phyloP scores from a whole-genome alignment of 2,888 invertebrate species.

The Philopedon plagiatum region DNA sequence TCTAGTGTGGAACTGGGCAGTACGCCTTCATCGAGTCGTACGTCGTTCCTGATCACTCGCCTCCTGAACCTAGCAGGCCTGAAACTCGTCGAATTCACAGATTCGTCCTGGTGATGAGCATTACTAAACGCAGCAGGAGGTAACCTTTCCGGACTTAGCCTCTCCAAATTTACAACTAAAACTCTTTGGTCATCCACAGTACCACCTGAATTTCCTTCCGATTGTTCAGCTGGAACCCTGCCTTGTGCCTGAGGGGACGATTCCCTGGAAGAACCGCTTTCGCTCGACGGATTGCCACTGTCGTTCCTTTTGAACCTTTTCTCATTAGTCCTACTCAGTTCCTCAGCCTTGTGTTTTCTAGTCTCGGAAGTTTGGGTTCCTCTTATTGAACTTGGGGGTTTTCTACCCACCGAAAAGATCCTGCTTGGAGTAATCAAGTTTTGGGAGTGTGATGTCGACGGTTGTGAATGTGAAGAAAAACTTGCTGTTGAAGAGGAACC shows the following conservation, averaged over 20 bases:
- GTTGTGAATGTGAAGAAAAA: conserved; percentile 4
- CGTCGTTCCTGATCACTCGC: background rate
- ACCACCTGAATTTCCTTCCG: background rate
- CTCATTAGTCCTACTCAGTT: conserved; percentile 31
- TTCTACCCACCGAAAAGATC: conserved; percentile 57
- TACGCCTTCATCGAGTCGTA: conserved; percentile 1
- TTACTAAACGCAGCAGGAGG: conserved; percentile 5
- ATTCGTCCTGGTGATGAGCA: background rate
- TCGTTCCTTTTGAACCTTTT: conserved; percentile 50
- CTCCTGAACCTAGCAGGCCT: conserved; percentile 13
- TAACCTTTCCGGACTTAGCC: conserved; percentile 42
- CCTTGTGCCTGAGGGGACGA: conserved; percentile 11
- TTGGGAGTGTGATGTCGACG: conserved; percentile 41
- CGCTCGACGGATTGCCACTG: conserved; percentile 27
- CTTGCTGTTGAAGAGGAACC: background rate
- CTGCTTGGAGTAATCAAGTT: conserved; percentile 59
- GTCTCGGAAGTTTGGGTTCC: conserved; percentile 59
- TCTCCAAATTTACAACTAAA: conserved; percentile 42
- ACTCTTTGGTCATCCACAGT: conserved; percentile 26
- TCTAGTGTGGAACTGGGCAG: conserved; percentile 3
- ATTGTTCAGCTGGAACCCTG: background rate
- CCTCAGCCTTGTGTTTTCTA: conserved; percentile 57
- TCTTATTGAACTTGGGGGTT: conserved; percentile 54
- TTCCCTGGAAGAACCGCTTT: conserved; percentile 37
- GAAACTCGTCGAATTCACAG: background rate